A percentile compares a stretch with the other conserved stretches of the same genome.
phyloP scores from a whole-genome alignment of 2,113 vertebrate genomes.

The Egretta garzetta region DNA sequence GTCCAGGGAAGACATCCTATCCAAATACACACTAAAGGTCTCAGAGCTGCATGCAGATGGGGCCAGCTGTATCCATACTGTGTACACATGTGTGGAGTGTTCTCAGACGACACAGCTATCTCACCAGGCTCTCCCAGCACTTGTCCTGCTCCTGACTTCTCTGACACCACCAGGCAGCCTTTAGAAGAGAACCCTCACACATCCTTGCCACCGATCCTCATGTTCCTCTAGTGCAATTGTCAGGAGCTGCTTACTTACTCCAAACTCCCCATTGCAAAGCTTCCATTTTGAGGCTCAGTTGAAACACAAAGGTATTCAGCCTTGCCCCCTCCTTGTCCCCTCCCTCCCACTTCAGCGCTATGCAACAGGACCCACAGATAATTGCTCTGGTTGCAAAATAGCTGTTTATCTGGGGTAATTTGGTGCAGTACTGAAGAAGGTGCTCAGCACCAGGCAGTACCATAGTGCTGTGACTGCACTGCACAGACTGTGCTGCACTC shows the following conservation, averaged over 20 bases:
- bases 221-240: background rate
- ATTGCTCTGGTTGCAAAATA: background rate
- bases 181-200: background rate
- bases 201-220: background rate
- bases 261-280: background rate
- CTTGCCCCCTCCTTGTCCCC: background rate
- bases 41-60: background rate
- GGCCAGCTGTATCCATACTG: too few species aligned
- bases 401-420: background rate
- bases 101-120: background rate
- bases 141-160: background rate
- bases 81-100: background rate
- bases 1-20: background rate
- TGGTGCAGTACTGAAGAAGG: background rate
- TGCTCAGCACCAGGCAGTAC: background rate
- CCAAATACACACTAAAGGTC: background rate
- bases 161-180: background rate
- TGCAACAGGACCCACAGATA: background rate
- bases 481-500: background rate
- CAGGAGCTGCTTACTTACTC: background rate
- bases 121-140: background rate
- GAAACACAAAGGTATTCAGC: background rate
- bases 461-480: background rate
- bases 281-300: background rate
- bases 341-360: background rate